Evolutionary conservation across 2,113 vertebrate genomes (phyloP).

Genomic region (Odobenus rosmarus): DNA sequence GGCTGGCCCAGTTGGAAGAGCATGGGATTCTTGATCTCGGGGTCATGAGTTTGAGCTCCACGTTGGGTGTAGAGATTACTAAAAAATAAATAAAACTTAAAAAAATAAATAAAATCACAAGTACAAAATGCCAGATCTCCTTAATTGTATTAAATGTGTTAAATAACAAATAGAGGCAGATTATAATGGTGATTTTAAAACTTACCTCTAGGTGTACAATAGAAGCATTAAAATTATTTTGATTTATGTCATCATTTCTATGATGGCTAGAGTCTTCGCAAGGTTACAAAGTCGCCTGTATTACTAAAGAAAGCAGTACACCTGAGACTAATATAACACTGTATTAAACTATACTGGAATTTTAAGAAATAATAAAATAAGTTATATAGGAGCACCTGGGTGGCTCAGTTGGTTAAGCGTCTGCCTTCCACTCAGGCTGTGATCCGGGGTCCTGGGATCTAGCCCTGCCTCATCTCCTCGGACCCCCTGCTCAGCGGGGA

Average conservation of each 20-base stretch:
- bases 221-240: slow-evolving; percentile 26
- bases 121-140: background rate
- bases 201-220: background rate
- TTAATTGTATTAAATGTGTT: background rate
- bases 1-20: background rate
- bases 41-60: background rate
- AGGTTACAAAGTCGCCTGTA: background rate
- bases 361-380: background rate
- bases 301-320: background rate
- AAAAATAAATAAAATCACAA: background rate
- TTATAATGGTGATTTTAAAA: background rate
- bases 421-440: background rate
- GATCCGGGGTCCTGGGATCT: background rate
- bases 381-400: background rate
- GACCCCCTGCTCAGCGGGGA: background rate
- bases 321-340: background rate
- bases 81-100: background rate
- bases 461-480: background rate
- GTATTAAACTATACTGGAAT: background rate
- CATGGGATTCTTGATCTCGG: background rate
- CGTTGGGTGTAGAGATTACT: background rate
- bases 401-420: background rate
- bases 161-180: background rate
- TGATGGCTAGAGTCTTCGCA: background rate
- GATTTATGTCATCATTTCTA: background rate